Evolutionary conservation across 2,113 vertebrate species (phyloP).

Genomic region (Felis catus): DNA sequence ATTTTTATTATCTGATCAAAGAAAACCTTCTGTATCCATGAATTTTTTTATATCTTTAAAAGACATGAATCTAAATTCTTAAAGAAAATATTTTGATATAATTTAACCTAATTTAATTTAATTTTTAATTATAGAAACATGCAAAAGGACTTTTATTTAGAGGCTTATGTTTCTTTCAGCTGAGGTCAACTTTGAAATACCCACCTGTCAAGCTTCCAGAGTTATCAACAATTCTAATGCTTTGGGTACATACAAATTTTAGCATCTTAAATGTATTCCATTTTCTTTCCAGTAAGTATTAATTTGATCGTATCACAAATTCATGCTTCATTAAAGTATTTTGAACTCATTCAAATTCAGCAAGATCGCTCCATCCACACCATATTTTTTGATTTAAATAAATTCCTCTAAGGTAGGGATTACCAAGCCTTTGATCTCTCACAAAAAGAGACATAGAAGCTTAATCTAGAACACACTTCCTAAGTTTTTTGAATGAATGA

Average conservation of each 20-base stretch:
- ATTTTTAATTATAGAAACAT: background rate
- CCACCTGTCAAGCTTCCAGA: background rate
- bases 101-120: background rate
- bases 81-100: background rate
- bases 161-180: background rate
- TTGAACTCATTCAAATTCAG: conserved; percentile 38
- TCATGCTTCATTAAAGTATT: background rate
- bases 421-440: conserved; percentile 45
- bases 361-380: background rate
- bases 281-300: conserved; percentile 22
- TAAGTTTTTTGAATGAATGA: background rate
- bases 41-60: background rate
- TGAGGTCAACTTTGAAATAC: background rate
- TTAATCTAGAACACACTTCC: background rate
- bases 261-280: background rate
- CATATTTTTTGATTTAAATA: conserved; percentile 41
- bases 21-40: background rate
- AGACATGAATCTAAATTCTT: background rate
- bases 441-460: background rate
- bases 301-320: background rate
- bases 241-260: background rate
- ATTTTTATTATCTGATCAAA: conserved; percentile 27
- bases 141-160: background rate
- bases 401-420: conserved; percentile 46
- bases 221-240: background rate